Base-by-base conservation (phyloP, 2,113 vertebrate species). In the Lycocorax pyrrhopterus region DNA sequence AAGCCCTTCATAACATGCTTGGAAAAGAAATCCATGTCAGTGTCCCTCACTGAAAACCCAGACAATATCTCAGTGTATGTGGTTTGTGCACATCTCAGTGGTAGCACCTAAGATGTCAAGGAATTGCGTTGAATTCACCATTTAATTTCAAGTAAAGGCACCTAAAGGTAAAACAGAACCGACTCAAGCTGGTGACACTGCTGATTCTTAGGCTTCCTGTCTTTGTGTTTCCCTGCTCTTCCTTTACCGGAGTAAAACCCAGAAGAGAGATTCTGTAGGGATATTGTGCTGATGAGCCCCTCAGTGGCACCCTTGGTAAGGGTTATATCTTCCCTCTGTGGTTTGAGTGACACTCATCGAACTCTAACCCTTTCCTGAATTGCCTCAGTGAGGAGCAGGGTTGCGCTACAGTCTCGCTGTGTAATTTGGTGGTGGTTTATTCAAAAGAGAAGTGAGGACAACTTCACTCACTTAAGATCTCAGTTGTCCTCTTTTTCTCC, bases 361-460 rank as follows among this genome's bases (percentile, higher is more conserved):
- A 56, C 56, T 78, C 56, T 59, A 86, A 83, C 37, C 41, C 63
- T 90, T 93, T 88, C 95, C 88, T 92, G 83, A 93, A 84, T 63
- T 92, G 59, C 75, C 59, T 86, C 72, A 73, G 62, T 60, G 66
- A 87, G 63, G 51, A 90, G 62, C 18, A 73, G 0, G 1, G 37
- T 69, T 92, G 67, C 3, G 0, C 51, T 95, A 27, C 0, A 18
- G 35, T 27, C 26, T 95, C 41, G 39, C 83, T 63, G 1, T 49
- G 59, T 63, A 71, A 77, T 90, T 90, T 92, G 68, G 43, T 74
- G 55, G 64, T 93, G 85, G 72, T 80, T 94, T 90, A 80, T 32
- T 85, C 68, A 77, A 83, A 94, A 93, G 79, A 94, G 92, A 94
- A 96, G 43, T 86, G 39, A 92, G 59, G 90, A 74, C 51, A 90